A percentile compares a stretch with the other conserved stretches of the same genome.
These are phyloP conservation scores for Eristalis arbustorum DNA, from an alignment of 2,888 invertebrate genomes.

Conservation along the genomic window DNA sequence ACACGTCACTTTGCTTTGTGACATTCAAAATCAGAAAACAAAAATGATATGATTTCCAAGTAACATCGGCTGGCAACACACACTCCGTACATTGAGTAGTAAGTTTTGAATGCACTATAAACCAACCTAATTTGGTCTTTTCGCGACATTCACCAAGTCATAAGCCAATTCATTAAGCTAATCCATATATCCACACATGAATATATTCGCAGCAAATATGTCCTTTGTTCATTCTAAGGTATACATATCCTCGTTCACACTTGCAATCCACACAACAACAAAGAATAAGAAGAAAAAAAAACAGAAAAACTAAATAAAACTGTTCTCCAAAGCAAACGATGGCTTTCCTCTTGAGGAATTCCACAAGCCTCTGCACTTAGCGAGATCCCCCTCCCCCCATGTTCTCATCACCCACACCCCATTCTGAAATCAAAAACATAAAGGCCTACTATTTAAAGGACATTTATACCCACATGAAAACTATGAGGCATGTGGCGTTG, in stretches of 20 bases:
- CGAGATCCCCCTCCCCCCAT: background rate
- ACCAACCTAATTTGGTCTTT: background rate
- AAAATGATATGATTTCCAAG: too few species aligned
- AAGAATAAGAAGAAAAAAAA: background rate
- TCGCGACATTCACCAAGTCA: background rate
- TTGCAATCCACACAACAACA: background rate
- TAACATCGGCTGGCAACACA: background rate
- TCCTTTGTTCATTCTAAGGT: constrained; percentile 16
- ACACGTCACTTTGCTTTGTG: too few species aligned
- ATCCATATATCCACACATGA: background rate
- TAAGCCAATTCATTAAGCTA: background rate
- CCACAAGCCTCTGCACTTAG: constrained; percentile 29
- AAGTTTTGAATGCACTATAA: background rate
- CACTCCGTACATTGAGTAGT: background rate
- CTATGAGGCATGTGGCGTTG: background rate
- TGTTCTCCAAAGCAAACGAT: constrained; percentile 28
- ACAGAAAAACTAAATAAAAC: background rate
- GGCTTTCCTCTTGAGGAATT: constrained; percentile 49
- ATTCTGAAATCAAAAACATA: constrained; percentile 50
- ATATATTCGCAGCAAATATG: background rate
- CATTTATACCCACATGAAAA: constrained; percentile 40
- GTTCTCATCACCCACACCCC: constrained; percentile 10
- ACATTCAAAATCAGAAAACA: too few species aligned
- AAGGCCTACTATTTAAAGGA: constrained; percentile 50
- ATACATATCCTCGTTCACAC: background rate